These are phyloP conservation scores for Rhinatrema bivittatum DNA, from an alignment of 2,797 vertebrate genomes.

Conservation along the genomic window DNA sequence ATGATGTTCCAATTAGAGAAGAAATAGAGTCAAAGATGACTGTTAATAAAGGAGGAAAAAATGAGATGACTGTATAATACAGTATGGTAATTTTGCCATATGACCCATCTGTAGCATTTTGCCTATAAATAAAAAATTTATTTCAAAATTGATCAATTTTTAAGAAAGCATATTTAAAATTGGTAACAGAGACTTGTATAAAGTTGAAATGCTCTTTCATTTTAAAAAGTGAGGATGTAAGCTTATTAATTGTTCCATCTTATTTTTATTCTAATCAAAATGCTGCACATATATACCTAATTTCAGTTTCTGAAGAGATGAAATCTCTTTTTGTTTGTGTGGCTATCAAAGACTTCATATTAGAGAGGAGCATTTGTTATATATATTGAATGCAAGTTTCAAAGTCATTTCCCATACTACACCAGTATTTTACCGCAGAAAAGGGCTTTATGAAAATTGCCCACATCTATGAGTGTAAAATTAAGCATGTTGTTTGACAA, in stretches of 20 bases:
- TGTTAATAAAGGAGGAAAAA: slow-evolving; percentile 70
- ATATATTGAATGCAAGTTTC: no score
- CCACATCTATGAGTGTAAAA: no score
- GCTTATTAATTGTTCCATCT: not conserved
- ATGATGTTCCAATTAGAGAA: slow-evolving; percentile 70
- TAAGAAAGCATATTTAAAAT: slow-evolving; percentile 9
- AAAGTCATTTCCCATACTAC: no score
- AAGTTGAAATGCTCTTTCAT: slow-evolving; percentile 3
- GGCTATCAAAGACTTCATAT: slow-evolving; percentile 15
- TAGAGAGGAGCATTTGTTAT: not conserved
- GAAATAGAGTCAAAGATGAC: slow-evolving; percentile 62
- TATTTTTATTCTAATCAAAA: slow-evolving; percentile 15
- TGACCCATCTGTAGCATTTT: slow-evolving; percentile 56
- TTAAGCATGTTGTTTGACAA: no score
- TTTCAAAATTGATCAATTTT: slow-evolving; percentile 26
- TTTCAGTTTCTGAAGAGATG: slow-evolving; percentile 7
- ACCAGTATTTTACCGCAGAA: no score
- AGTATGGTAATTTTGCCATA: slow-evolving; percentile 58
- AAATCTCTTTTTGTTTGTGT: no score
- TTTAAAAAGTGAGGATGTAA: no score
- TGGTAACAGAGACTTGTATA: slow-evolving; percentile 5
- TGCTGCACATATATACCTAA: slow-evolving; percentile 4
- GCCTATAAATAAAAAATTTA: slow-evolving; percentile 50
- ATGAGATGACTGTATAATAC: slow-evolving; percentile 59
- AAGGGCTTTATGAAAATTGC: no score